Evolutionary conservation across 2,113 vertebrate species (phyloP).

Genomic region (Myocastor coypus): DNA sequence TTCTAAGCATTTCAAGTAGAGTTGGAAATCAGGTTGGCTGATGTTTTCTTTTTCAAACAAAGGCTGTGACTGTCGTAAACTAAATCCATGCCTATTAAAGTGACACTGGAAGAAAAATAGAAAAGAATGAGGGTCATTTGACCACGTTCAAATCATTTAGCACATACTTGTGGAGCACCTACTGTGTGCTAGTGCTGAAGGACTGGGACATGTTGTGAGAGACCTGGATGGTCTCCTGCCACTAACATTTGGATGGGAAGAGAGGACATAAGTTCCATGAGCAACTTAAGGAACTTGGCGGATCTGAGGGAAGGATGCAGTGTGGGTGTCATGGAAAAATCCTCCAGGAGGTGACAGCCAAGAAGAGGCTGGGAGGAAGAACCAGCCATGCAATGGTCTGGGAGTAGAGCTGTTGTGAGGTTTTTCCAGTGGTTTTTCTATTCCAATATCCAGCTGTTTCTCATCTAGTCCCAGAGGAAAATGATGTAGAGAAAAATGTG

Average conservation of each 20-base stretch:
- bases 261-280: not conserved
- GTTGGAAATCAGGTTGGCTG: slow-evolving; percentile 2
- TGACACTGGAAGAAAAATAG: not conserved
- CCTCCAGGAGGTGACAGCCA: not conserved
- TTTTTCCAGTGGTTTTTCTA: slow-evolving; percentile 57
- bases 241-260: not conserved
- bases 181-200: no score
- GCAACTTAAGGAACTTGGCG: not conserved
- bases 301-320: not conserved
- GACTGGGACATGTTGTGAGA: not conserved
- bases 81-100: not conserved
- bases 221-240: not conserved
- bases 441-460: slow-evolving; percentile 75
- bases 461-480: slow-evolving; percentile 73
- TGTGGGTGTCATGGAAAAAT: not conserved
- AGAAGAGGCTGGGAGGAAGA: not conserved
- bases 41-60: not conserved
- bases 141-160: not conserved
- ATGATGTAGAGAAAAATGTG: slow-evolving; percentile 65
- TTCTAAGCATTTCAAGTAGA: not conserved
- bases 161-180: not conserved
- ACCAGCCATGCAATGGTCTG: not conserved
- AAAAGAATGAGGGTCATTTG: not conserved
- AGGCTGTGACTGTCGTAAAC: not conserved
- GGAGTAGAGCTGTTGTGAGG: not conserved